Percentiles rank a stretch among this genome's conserved stretches.
phyloP scores from a whole-genome alignment of 1,140 invertebrate species.

The Rhopalosiphum padi region DNA sequence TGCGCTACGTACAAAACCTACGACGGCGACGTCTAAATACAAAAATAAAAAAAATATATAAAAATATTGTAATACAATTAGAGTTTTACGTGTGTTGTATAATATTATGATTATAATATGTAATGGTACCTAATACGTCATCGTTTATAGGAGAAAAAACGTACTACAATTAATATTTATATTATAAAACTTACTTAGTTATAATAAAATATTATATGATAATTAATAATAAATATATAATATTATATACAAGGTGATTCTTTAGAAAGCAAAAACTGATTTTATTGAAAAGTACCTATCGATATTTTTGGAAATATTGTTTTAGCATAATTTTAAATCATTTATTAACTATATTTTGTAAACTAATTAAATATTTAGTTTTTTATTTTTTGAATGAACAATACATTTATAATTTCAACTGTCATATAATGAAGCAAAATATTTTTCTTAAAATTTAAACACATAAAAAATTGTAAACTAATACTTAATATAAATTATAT shows the following conservation, averaged over 20 bases:
- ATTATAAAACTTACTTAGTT: not conserved
- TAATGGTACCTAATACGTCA: not conserved
- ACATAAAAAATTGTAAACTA: not conserved
- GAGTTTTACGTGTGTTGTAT: constrained; percentile 10
- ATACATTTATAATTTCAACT: not conserved
- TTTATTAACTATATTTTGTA: not conserved
- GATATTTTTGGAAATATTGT: not conserved
- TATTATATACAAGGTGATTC: not conserved
- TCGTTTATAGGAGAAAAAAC: not conserved
- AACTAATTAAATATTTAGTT: not conserved
- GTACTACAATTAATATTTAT: not conserved
- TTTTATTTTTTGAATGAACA: not conserved
- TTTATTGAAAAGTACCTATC: not conserved
- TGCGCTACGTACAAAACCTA: not conserved
- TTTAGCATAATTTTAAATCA: not conserved
- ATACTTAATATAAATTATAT: not conserved
- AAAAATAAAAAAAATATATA: not conserved
- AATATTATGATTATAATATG: not conserved
- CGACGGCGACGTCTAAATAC: not conserved
- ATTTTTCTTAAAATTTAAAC: not conserved
- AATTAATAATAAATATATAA: not conserved
- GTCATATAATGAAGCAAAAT: not conserved
- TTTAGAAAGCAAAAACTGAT: not conserved
- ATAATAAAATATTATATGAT: not conserved
- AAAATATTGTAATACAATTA: constrained; percentile 6